These are phyloP conservation scores for Apostichopus japonicus DNA, from an alignment of 35 echinoderm and acorn worm species.

Conservation along the genomic window DNA sequence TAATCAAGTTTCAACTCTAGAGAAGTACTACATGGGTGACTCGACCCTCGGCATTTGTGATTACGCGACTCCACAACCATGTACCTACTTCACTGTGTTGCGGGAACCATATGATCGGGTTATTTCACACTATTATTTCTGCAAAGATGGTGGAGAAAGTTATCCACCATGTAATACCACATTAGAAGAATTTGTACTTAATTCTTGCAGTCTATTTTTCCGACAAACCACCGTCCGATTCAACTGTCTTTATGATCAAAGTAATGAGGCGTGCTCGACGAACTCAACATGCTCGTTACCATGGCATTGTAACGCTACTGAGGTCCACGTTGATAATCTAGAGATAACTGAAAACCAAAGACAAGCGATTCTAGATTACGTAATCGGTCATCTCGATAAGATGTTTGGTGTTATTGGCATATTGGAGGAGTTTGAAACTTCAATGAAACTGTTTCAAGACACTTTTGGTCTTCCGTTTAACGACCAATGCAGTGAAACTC, in stretches of 20 bases:
- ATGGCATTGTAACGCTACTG: slow-evolving; percentile 43
- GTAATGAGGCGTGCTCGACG: neutral
- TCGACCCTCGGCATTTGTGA: slow-evolving; percentile 41
- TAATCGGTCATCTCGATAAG: slow-evolving; percentile 31
- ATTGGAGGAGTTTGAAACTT: slow-evolving; percentile 40
- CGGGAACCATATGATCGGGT: slow-evolving; percentile 39
- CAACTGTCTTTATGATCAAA: neutral
- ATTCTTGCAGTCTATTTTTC: slow-evolving; percentile 43
- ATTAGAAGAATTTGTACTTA: slow-evolving; percentile 20
- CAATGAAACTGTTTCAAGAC: slow-evolving; percentile 51
- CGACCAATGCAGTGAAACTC: neutral
- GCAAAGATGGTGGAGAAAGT: slow-evolving; percentile 40
- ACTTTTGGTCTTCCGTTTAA: slow-evolving; percentile 8
- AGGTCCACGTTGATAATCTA: slow-evolving; percentile 43
- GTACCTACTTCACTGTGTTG: slow-evolving; percentile 43
- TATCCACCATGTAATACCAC: slow-evolving; percentile 30
- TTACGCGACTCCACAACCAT: neutral
- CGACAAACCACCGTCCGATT: slow-evolving; percentile 35
- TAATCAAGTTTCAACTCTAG: neutral
- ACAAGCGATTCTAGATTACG: slow-evolving; percentile 5
- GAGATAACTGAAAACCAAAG: neutral
- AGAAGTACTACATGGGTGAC: slow-evolving; percentile 47
- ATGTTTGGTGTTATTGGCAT: slow-evolving; percentile 55
- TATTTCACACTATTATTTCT: slow-evolving; percentile 43
- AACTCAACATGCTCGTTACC: neutral